Evolutionary conservation across 2,113 vertebrate species (phyloP), one percentile per base, ranked within the genome.

Genomic region (Aramus guarauna): DNA sequence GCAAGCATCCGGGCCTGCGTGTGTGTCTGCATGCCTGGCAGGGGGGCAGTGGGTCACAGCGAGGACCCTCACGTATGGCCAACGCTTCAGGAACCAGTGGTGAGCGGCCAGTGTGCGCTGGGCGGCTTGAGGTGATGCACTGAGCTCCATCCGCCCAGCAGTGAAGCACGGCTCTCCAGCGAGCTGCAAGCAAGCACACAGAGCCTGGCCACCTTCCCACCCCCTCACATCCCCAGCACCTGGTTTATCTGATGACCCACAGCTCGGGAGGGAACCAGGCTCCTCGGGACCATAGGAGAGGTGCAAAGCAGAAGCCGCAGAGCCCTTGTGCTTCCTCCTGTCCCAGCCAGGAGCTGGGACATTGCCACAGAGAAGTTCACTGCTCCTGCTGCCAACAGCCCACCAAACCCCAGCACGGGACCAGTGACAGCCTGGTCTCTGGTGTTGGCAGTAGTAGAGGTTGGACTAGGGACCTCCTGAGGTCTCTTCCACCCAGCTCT

Each of bases 51-150:
- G 47, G 83, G 64, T 30, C 59, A 69, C 86, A 30, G 56, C 2
- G 0, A 60, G 45, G 48, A 81, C 59, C 32, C 58, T 37, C 21
- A 45, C 1, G 2, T 5, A 8, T 5, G 11, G 48, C 62, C 62
- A 63, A 27, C 2, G 0, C 45, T 53, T 53, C 3, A 5, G 77
- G 66, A 84, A 56, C 8, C 0, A 2, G 36, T 16, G 53, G 20
- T 32, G 47, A 75, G 37, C 6, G 11, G 41, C 24, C 56, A 60
- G 52, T 5, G 1, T 2, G 26, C 5, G 1, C 8, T 12, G 36
- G 17, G 39, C 60, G 53, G n/a, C 60, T 34, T 13, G 43, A 75
- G 73, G 60, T 43, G 47, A 75, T 56, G 55, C 34, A 5, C 23
- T 11, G n/a, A 52, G 59, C 55, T 85, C 84, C 23, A 2, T 20